Percentiles rank a stretch among this genome's conserved stretches.
Conservation (phyloP, 2,113 vertebrate species). For the Phalacrocorax aristotelis region DNA sequence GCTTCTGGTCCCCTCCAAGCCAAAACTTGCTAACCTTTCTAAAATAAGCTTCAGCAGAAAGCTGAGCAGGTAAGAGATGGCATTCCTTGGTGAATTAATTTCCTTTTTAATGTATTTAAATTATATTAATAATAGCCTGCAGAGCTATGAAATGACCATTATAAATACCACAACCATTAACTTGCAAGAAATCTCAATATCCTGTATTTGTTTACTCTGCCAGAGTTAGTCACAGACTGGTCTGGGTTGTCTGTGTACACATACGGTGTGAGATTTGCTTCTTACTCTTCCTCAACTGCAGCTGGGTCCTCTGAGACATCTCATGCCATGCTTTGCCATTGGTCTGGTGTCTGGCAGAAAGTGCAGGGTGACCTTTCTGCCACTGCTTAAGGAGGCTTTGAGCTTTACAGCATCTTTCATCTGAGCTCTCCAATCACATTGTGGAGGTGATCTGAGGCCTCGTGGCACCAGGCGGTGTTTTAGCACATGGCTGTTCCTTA, state of each 20-base stretch:
- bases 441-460: background rate
- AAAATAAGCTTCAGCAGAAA: background rate
- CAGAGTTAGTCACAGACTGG: background rate
- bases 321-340: fast-evolving
- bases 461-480: background rate
- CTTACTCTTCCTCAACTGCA: background rate
- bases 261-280: fast-evolving
- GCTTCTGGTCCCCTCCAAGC: background rate
- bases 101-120: background rate
- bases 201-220: background rate
- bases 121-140: background rate
- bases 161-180: background rate
- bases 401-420: background rate
- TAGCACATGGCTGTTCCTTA: background rate
- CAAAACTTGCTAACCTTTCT: background rate
- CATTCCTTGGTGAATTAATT: background rate
- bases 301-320: fast-evolving
- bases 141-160: background rate
- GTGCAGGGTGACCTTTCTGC: background rate
- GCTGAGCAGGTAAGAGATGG: background rate
- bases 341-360: background rate
- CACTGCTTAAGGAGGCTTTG: background rate
- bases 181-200: background rate
- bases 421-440: background rate
- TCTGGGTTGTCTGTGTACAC: too few species aligned